A percentile compares a stretch with the other conserved stretches of the same genome.
These are phyloP conservation scores for Plusia festucae DNA, from an alignment of 2,888 invertebrate genomes.

Conservation along the genomic window DNA sequence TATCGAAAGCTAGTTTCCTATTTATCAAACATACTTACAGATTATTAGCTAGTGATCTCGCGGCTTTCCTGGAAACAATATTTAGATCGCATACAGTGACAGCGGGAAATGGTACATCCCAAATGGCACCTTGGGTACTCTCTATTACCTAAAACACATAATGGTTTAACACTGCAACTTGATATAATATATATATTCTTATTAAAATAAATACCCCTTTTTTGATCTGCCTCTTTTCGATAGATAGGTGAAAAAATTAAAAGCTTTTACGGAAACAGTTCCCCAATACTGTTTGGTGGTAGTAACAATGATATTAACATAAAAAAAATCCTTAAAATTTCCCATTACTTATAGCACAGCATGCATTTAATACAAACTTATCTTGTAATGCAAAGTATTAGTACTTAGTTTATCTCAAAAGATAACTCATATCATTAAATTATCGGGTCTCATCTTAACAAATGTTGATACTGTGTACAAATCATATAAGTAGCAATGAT, in stretches of 20 bases:
- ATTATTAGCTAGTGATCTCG: conserved; percentile 77
- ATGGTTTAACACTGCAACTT: background rate
- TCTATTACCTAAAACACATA: conserved; percentile 82
- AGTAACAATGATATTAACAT: background rate
- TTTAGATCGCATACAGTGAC: conserved; percentile 91
- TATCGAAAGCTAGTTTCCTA: background rate
- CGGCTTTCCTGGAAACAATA: conserved; percentile 86
- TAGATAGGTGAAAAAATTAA: no score
- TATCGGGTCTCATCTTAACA: background rate
- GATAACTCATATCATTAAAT: background rate
- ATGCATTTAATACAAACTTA: conserved; percentile 3
- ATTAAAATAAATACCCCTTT: no score
- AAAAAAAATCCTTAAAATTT: background rate
- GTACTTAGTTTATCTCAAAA: background rate
- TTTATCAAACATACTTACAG: conserved; percentile 82
- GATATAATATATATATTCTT: no score
- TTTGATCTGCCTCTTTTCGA: no score
- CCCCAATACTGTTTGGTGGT: no score
- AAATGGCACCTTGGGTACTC: conserved; percentile 90
- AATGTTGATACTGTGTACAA: background rate
- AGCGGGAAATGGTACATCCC: conserved; percentile 91
- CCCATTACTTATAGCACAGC: background rate
- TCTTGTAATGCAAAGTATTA: conserved; percentile 6
- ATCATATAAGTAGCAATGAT: conserved; percentile 1
- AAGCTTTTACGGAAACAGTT: no score